Evolutionary conservation across 2,113 vertebrate genomes (phyloP), one percentile per base, ranked within the genome.

Genomic region (Gnathonemus echidnorhynchus): DNA sequence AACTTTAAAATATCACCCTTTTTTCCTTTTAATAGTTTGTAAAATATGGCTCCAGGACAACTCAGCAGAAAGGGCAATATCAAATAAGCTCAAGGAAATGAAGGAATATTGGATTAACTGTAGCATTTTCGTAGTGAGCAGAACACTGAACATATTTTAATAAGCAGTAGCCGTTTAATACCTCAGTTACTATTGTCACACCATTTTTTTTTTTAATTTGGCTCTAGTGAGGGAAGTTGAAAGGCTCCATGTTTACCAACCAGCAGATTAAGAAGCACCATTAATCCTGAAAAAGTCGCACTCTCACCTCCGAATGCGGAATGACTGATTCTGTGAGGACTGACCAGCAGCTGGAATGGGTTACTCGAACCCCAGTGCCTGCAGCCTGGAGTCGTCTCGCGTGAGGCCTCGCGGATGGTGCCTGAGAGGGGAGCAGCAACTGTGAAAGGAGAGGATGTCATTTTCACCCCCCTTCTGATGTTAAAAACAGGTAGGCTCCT

Each of bases 321-420:
- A 87, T 92, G 92, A 93, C 91, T 74, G 90, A 92, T 92, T 58
- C 89, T 45, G 53, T 15, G 90, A 93, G 90, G 90, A 91, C 17
- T 90, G 92, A 84, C 88, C 89, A 39, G 90, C 56, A 52, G 92
- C 88, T 91, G 93, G 90, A 91, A 31, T 85, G 42, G 84, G 53
- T 88, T 92, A 91, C 88, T 89, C 52, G 62, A 27, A 70, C 88
- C 89, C 77, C 39, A 5, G 70, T 21, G 70, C 90, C 94, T 95
- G 95, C 95, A 95, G 94, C 90, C 92, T 35, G 92, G 94, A 94
- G 94, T 91, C 94, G 95, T 94, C 96, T 95, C 96, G 95, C 97
- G 96, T 96, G 95, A 94, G 96, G 94, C 95, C 95, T 96, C 95
- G 95, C 93, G 93, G 94, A 96, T 97, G 96, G 94, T 94, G 94